Evolutionary conservation across 1,140 invertebrate genomes (phyloP), one percentile per base, ranked within the genome.

Genomic region (Pseudobourletiella spinata): DNA sequence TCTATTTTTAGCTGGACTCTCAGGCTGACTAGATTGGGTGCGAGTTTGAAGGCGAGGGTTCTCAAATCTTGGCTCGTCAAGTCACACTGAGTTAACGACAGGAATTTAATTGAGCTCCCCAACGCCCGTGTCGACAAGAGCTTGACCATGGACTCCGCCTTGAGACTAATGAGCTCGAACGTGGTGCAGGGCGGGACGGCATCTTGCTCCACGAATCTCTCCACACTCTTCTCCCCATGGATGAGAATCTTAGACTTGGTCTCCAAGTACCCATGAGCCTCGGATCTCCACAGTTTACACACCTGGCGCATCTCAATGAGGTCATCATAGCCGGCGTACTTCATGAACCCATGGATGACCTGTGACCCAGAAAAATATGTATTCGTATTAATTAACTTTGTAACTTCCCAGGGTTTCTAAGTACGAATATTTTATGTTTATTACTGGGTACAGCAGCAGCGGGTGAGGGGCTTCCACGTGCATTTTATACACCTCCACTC

Each of bases 391-490:
- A 25, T 20, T 6, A 20, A 30, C 18, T 25, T 28, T 48, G 22
- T 15, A n/a, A 18, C 11, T 30, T 14, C 20, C 14, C 52, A 15
- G 8, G 18, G 18, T 11, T 11, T 48, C 46, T 59, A 28, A 16
- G 22, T 54, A 22, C 11, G 24, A 14, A 55, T 11, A 55, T 26
- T 29, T 8, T n/a, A 55, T 26, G 4, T 35, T 16, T 14, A 6
- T 42, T 61, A 61, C 59, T 24, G 59, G 48, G 32, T 61, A 61
- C 8, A 61, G 39, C 30, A 61, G 24, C 22, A 61, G 15, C 15
- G 59, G 59, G 29, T 61, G 59, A 3, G 32, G 24, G 4, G 11
- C 24, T 24, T 15, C 52, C 11, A 61, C 3, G 32, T 35, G n/a
- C n/a, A n/a, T n/a, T n/a, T n/a, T n/a, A n/a, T n/a, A n/a, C n/a